A percentile compares a stretch with the other conserved stretches of the same genome.
Conservation (phyloP, 2,113 vertebrate species). For the Oreochromis spilurus region DNA sequence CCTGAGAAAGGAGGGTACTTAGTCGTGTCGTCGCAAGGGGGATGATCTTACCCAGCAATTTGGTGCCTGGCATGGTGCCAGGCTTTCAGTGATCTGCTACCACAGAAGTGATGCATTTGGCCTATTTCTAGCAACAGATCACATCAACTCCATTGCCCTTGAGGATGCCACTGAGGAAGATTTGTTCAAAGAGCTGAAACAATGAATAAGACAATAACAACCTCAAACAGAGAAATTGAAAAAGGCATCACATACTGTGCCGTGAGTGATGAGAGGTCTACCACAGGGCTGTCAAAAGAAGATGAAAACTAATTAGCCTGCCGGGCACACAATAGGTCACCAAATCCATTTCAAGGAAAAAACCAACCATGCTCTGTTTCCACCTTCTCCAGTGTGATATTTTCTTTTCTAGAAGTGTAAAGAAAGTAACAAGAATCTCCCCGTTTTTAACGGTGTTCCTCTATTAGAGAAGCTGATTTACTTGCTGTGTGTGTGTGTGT, state of each 20-base stretch:
- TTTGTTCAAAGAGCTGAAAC: neutral
- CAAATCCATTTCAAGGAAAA: neutral
- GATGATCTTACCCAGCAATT: constrained; percentile 29
- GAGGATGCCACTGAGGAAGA: neutral
- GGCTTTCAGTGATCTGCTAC: neutral
- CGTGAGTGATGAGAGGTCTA: neutral
- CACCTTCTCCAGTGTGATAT: neutral
- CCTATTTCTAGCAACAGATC: constrained; percentile 15
- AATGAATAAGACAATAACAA: neutral
- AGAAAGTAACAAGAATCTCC: neutral
- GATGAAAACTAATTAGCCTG: neutral
- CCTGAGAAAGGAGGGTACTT: neutral
- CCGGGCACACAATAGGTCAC: neutral
- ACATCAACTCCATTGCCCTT: neutral
- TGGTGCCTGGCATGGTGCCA: constrained; percentile 13
- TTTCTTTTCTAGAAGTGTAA: neutral
- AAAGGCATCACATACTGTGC: neutral
- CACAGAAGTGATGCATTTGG: constrained; percentile 2
- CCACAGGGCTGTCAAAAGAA: neutral
- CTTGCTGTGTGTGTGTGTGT: neutral
- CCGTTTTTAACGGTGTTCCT: neutral
- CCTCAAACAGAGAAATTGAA: neutral
- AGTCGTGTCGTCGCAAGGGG: neutral
- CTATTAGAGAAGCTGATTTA: neutral
- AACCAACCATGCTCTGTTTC: neutral